Conservation (phyloP, 2,888 invertebrate genomes). For the Archips xylosteana region DNA sequence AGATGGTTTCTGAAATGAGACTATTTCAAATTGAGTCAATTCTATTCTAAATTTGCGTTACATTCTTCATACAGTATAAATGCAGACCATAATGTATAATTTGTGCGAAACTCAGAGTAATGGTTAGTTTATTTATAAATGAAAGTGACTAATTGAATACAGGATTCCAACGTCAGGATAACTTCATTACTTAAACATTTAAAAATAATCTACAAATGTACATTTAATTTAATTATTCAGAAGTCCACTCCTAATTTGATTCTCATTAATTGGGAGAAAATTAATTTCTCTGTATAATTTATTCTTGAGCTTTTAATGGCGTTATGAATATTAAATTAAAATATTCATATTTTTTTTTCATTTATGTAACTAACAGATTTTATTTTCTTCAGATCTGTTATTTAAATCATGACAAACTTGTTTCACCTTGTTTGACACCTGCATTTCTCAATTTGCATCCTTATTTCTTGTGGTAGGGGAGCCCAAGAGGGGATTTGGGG, state of each 20-base stretch:
- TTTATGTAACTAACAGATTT: background rate
- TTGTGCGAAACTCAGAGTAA: too few species aligned
- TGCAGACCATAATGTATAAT: too few species aligned
- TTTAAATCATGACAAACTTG: conserved; percentile 12
- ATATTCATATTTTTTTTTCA: background rate
- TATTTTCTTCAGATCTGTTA: background rate
- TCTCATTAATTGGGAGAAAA: conserved; percentile 10
- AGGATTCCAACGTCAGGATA: background rate
- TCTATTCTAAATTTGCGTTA: too few species aligned
- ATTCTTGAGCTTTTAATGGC: conserved; percentile 1
- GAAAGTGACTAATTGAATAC: background rate
- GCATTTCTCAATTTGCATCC: too few species aligned
- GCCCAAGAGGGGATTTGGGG: too few species aligned
- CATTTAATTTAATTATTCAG: background rate
- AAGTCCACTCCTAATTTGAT: background rate
- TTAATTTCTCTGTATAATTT: conserved; percentile 15
- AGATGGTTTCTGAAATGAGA: too few species aligned
- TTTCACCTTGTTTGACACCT: too few species aligned
- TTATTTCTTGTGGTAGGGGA: too few species aligned
- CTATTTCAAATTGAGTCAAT: too few species aligned
- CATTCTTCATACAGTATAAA: too few species aligned
- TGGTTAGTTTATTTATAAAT: too few species aligned
- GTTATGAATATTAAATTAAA: background rate
- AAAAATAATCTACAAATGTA: background rate
- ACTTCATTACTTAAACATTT: background rate